A percentile compares a stretch with the other conserved stretches of the same genome.
These are phyloP conservation scores for Apus apus DNA, from an alignment of 2,113 vertebrate genomes.

Conservation along the genomic window DNA sequence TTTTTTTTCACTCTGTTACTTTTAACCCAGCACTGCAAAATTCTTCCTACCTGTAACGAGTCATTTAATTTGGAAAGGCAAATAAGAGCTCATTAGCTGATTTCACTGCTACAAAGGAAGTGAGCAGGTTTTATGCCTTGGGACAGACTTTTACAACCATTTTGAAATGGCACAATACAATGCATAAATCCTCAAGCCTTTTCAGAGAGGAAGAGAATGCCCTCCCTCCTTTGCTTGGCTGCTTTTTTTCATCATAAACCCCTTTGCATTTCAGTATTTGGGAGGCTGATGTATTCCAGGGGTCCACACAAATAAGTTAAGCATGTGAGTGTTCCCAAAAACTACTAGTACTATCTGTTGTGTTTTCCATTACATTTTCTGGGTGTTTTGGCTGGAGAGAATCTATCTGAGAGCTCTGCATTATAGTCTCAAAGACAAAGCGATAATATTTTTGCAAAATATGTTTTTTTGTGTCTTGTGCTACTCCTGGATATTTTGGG, in stretches of 20 bases:
- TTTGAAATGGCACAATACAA: conserved; percentile 24
- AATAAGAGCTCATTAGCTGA: conserved; percentile 56
- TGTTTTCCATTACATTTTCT: not conserved
- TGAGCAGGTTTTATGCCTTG: conserved; percentile 28
- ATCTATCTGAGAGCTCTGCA: not conserved
- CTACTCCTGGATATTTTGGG: not conserved
- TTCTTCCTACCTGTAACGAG: conserved; percentile 32
- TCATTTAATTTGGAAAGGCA: conserved; percentile 52
- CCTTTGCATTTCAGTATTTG: not conserved
- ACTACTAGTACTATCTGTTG: not conserved
- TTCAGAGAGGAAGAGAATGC: not conserved
- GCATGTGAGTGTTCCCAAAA: not conserved
- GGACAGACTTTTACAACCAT: conserved; percentile 21
- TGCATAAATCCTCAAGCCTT: not conserved
- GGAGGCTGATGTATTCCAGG: not conserved
- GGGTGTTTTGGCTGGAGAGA: not conserved
- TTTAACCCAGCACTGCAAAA: conserved; percentile 46
- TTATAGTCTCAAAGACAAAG: not conserved
- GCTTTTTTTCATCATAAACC: not conserved
- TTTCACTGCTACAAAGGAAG: conserved; percentile 3
- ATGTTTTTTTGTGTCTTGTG: not conserved
- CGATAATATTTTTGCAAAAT: not conserved
- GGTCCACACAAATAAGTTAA: not conserved
- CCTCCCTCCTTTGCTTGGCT: not conserved
- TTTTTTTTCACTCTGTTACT: not conserved